Evolutionary conservation across 2,797 vertebrate genomes (phyloP).

Genomic region (Rhynchotus rufescens): DNA sequence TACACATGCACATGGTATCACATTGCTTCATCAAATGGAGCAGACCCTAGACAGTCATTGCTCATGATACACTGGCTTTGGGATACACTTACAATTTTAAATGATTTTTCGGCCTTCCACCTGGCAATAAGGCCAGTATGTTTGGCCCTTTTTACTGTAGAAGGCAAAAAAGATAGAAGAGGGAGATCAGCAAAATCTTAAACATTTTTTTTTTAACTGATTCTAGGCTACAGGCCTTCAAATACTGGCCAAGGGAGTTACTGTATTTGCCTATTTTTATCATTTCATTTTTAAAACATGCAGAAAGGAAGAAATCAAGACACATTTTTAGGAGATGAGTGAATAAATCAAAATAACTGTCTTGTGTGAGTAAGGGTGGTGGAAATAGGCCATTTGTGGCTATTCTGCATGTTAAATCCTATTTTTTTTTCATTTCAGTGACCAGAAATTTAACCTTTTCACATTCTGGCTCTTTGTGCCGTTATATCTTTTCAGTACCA

Average conservation of each 20-base stretch:
- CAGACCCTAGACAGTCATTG: not conserved
- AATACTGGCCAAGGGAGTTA: not conserved
- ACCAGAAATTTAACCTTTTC: not conserved
- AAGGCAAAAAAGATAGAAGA: not conserved
- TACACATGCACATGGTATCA: fast-evolving
- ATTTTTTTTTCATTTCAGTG: constrained; percentile 14
- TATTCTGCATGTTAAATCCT: constrained; percentile 2
- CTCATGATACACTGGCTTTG: not conserved
- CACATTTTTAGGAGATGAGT: constrained; percentile 18
- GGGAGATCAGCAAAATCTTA: not conserved
- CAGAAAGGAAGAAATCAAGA: not conserved
- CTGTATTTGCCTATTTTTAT: constrained; percentile 36
- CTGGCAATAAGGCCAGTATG: not conserved
- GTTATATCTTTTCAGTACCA: not conserved
- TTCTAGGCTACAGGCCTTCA: not conserved
- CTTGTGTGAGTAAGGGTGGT: not conserved
- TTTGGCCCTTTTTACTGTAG: not conserved
- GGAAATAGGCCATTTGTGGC: not conserved
- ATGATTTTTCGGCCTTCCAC: not conserved
- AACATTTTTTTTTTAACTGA: not conserved
- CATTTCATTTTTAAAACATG: not conserved
- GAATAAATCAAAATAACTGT: constrained; percentile 40
- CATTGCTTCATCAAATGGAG: not conserved
- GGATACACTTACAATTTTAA: not conserved
- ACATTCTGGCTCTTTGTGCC: not conserved